Conservation (phyloP, 2,888 invertebrate genomes). For the Andrena bucephala region DNA sequence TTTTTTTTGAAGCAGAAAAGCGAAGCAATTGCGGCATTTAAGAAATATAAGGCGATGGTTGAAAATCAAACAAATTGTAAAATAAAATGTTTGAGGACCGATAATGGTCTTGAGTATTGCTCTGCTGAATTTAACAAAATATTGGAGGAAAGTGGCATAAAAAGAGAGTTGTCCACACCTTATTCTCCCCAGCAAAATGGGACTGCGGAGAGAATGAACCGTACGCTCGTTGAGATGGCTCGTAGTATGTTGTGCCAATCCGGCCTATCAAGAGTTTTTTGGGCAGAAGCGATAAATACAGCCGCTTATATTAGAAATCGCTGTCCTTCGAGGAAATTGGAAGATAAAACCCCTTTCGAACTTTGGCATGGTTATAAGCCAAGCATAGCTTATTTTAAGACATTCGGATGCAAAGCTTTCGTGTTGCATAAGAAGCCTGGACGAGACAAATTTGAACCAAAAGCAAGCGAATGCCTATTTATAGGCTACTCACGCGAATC, state of each 20-base stretch:
- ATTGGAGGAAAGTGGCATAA: no score
- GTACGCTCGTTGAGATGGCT: background rate
- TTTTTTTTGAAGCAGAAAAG: no score
- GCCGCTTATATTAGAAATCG: constrained; percentile 10
- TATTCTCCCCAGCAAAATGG: constrained; percentile 2
- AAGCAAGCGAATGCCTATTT: constrained; percentile 1
- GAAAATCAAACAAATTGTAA: no score
- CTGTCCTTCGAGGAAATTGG: background rate
- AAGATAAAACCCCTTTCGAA: constrained; percentile 1
- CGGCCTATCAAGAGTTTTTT: background rate
- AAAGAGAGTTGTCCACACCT: no score
- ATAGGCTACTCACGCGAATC: constrained; percentile 7
- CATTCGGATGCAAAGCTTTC: constrained; percentile 16
- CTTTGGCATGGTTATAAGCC: background rate
- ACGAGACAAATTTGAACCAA: background rate
- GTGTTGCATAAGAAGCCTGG: background rate
- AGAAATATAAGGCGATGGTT: no score
- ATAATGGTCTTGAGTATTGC: no score
- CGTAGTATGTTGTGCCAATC: background rate
- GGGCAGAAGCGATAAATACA: background rate
- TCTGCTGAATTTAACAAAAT: no score
- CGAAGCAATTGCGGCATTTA: no score
- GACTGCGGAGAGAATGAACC: background rate
- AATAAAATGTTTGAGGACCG: no score
- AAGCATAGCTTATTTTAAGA: background rate